Evolutionary conservation across 2,113 vertebrate genomes (phyloP), one percentile per base, ranked within the genome.

Genomic region (Setophaga coronata): DNA sequence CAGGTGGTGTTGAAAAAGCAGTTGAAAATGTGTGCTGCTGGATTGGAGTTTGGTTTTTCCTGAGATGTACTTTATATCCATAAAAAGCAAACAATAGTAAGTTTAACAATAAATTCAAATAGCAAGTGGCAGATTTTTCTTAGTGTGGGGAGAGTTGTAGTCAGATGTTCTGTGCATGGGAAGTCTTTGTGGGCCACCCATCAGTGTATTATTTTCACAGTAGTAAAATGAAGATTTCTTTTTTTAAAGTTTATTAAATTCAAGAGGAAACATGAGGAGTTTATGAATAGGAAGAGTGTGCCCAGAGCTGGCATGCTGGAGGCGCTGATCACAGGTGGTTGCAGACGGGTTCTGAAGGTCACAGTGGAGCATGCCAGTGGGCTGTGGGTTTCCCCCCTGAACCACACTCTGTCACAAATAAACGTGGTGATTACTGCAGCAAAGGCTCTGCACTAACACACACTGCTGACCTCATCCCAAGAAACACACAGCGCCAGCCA

Each of bases 21-120:
- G 4, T 25, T 56, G 48, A 90, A 66, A 36, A 51, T 42, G 53
- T 78, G 18, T 93, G 23, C 43, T 86, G 43, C 21, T 81, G 64
- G 33, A 40, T 26, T 60, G 9, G 47, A 77, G 17, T 66, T 90
- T 42, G 42, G 10, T 69, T 79, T 89, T 42, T 70, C 58, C 54
- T 48, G 28, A 18, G 58, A 14, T 69, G 29, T 66, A 70, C 42
- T 72, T 91, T 88, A 21, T 51, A 38, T 43, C 36, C 1, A 2
- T 34, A 53, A 62, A 77, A 87, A 57, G 10, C 1, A 5, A 43
- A 28, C 14, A 0, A 0, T 56, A 33, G 25, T 56, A 43, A 78
- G 25, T 71, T 24, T 51, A n/a, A 19, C 29, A 47, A 29, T 38
- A 38, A 38, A 38, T 38, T 38, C 36, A 38, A 10, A 38, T 38